A percentile compares a stretch with the other conserved stretches of the same genome.
These are phyloP conservation scores for Peromyscus maniculatus DNA, from an alignment of 2,113 vertebrate genomes.

Conservation along the genomic window DNA sequence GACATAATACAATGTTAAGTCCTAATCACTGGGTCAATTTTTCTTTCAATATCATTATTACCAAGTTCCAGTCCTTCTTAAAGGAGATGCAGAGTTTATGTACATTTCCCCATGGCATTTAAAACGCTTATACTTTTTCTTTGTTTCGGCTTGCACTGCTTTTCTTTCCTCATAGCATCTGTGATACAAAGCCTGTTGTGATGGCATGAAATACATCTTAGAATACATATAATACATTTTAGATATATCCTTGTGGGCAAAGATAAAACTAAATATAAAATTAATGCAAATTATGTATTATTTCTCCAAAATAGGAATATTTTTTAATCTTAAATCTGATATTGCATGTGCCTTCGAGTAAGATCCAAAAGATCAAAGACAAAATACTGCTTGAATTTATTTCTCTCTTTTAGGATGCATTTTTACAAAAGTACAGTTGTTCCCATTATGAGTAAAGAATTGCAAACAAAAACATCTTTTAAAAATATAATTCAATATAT, in stretches of 20 bases:
- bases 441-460: neutral
- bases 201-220: neutral
- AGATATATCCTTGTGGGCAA: slow-evolving; percentile 41
- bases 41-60: slow-evolving; percentile 26
- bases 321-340: neutral
- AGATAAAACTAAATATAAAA: slow-evolving; percentile 61
- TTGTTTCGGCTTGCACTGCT: slow-evolving; percentile 5
- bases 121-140: neutral
- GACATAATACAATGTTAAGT: slow-evolving; percentile 1
- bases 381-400: neutral
- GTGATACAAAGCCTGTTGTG: slow-evolving; percentile 30
- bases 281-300: neutral
- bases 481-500: slow-evolving; percentile 16
- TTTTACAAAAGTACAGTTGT: neutral
- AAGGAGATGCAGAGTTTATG: slow-evolving; percentile 21
- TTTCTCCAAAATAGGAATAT: neutral
- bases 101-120: neutral
- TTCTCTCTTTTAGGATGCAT: neutral
- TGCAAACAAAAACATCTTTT: neutral
- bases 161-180: neutral
- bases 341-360: neutral
- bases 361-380: neutral
- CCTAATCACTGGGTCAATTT: neutral
- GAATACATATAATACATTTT: neutral
- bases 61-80: neutral